Base-by-base conservation (phyloP, 1,140 invertebrate species). In the Neoseiulus cucumeris region DNA sequence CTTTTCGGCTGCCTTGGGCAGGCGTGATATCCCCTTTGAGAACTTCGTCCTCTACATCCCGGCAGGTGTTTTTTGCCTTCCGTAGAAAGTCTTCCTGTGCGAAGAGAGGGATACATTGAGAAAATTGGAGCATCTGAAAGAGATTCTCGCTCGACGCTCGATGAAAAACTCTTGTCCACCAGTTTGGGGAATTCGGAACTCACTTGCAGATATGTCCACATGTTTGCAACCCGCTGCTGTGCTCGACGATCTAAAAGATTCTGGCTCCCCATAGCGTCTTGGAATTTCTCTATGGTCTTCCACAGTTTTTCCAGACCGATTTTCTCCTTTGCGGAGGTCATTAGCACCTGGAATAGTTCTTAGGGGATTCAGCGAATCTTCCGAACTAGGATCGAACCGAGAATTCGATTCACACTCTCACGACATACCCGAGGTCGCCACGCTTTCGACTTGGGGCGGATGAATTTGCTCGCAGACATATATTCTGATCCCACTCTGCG, bases 131-230 rank as follows among this genome's bases (percentile, higher is more conserved):
- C 9, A 9, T 39, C 33, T 39, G 4, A n/a, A n/a, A n/a, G n/a
- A n/a, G n/a, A n/a, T n/a, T 39, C 33, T 39, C 33, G 33, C 4
- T 39, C 33, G n/a, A n/a, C n/a, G n/a, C n/a, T n/a, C n/a, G n/a
- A n/a, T n/a, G n/a, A n/a, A n/a, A n/a, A n/a, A n/a, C n/a, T n/a
- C n/a, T n/a, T n/a, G n/a, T n/a, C n/a, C n/a, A n/a, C n/a, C n/a
- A n/a, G n/a, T n/a, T n/a, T n/a, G n/a, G n/a, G n/a, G n/a, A n/a
- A n/a, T n/a, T n/a, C 33, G 51, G 14, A 17, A 6, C 51, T 59
- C 51, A 59, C 51, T 25, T 25, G 51, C 12, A 9, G 51, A 59
- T 59, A 59, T 12, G 51, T 59, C 51, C 51, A 59, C 51, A 59
- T 59, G 9, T 59, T 59, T 12, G 51, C 51, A 25, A 59, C 22